A percentile compares a stretch with the other conserved stretches of the same genome.
Evolutionary conservation across 37 sponge, comb jelly and placozoan genomes (phyloP).

Genomic region (Tethya wilhelma): DNA sequence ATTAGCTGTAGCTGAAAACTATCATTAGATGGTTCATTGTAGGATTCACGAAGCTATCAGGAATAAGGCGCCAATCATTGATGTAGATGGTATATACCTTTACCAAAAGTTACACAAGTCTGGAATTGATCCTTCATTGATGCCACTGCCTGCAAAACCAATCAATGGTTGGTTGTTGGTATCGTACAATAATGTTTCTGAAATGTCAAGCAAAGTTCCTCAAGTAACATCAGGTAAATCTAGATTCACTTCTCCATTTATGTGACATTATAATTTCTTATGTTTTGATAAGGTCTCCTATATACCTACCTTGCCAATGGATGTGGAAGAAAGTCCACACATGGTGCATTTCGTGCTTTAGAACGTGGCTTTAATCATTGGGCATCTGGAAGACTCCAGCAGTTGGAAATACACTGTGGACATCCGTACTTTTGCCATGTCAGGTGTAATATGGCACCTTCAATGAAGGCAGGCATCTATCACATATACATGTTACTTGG

Average conservation of each 20-base stretch:
- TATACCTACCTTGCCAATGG: constrained; percentile 15
- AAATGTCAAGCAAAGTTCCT: neutral
- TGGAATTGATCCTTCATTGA: neutral
- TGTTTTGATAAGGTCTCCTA: neutral
- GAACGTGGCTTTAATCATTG: constrained; percentile 12
- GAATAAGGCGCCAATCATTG: neutral
- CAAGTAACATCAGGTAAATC: neutral
- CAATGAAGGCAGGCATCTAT: constrained; percentile 37
- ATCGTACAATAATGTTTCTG: neutral
- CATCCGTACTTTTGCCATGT: constrained; percentile 20
- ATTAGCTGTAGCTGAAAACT: neutral
- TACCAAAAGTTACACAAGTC: neutral
- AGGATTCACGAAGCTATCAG: neutral
- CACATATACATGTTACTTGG: constrained; percentile 18
- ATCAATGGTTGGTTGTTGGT: neutral
- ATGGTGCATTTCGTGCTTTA: constrained; percentile 16
- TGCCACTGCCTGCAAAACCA: neutral
- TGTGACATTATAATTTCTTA: neutral
- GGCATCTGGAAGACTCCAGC: constrained; percentile 19
- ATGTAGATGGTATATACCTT: neutral
- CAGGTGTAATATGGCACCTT: constrained; percentile 8
- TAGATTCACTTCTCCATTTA: no score
- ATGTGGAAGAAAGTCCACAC: neutral
- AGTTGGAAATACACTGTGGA: constrained; percentile 8
- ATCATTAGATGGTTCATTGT: neutral